phyloP scores from a whole-genome alignment of 2,888 invertebrate genomes.

The Nomada fucata region DNA sequence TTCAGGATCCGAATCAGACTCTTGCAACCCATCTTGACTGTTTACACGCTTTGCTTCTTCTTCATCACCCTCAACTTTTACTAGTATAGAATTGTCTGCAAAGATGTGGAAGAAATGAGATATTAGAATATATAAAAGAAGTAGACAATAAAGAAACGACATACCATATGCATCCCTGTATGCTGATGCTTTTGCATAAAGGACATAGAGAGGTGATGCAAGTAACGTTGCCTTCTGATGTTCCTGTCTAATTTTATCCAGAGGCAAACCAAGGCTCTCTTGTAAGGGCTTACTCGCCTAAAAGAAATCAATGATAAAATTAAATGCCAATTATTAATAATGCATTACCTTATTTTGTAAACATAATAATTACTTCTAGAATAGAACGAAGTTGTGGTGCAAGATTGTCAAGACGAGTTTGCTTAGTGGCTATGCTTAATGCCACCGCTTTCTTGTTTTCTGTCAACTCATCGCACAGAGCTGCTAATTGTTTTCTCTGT shows the following conservation, averaged over 20 bases:
- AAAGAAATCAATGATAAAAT: conserved; percentile 60
- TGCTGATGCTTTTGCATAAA: conserved; percentile 93
- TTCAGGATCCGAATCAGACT: conserved; percentile 90
- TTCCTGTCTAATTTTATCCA: conserved; percentile 92
- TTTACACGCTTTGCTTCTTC: conserved; percentile 85
- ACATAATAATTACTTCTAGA: conserved; percentile 85
- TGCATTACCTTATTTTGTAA: neutral
- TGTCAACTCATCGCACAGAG: conserved; percentile 90
- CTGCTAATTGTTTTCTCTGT: conserved; percentile 93
- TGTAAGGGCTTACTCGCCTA: conserved; percentile 95
- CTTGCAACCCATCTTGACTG: conserved; percentile 86
- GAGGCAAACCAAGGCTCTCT: conserved; percentile 92
- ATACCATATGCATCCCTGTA: conserved; percentile 91
- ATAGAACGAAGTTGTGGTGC: conserved; percentile 91
- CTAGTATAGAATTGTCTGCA: conserved; percentile 75
- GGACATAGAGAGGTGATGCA: conserved; percentile 92
- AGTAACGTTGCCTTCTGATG: conserved; percentile 90
- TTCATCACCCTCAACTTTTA: conserved; percentile 85
- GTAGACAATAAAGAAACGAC: neutral
- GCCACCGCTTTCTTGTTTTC: conserved; percentile 91
- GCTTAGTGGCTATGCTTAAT: conserved; percentile 90
- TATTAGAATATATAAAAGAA: neutral
- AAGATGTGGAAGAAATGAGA: neutral
- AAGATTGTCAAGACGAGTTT: conserved; percentile 91
- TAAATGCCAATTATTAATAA: neutral